Evolutionary conservation across 1,140 invertebrate genomes (phyloP).

Genomic region (Brachionus calyciflorus): DNA sequence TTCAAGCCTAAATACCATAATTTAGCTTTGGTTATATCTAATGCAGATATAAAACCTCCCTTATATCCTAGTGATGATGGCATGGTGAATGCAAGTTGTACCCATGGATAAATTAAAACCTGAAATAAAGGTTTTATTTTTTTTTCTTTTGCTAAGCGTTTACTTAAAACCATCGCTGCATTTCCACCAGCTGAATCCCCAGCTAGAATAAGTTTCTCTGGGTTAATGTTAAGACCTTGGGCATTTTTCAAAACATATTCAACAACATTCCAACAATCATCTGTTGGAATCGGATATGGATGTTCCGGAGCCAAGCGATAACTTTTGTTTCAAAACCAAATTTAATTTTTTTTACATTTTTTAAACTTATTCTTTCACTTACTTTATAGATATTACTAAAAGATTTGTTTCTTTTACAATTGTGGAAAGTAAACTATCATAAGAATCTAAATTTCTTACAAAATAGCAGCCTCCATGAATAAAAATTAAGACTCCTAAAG

Average conservation of each 20-base stretch:
- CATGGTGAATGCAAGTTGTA: neutral
- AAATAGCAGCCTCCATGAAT: neutral
- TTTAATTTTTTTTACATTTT: neutral
- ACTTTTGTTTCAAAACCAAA: neutral
- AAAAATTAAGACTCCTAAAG: neutral
- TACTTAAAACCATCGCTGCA: neutral
- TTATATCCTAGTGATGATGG: neutral
- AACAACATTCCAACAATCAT: slow-evolving; percentile 13
- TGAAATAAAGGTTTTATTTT: neutral
- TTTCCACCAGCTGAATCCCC: slow-evolving; percentile 42
- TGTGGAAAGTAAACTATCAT: too few species aligned
- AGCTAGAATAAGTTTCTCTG: neutral
- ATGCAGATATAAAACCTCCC: neutral
- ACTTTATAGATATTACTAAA: slow-evolving; percentile 17
- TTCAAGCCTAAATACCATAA: slow-evolving; percentile 30
- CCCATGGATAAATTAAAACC: slow-evolving; percentile 26
- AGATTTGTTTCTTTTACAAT: neutral
- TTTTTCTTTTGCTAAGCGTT: neutral
- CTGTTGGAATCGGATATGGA: neutral
- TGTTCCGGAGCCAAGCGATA: slow-evolving; percentile 25
- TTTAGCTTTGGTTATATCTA: neutral
- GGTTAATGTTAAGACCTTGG: neutral
- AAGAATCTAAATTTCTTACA: neutral
- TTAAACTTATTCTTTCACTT: neutral
- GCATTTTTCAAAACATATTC: neutral